These are phyloP conservation scores for Drosophila anomalipes DNA, from an alignment of 2,888 invertebrate species.

Conservation along the genomic window DNA sequence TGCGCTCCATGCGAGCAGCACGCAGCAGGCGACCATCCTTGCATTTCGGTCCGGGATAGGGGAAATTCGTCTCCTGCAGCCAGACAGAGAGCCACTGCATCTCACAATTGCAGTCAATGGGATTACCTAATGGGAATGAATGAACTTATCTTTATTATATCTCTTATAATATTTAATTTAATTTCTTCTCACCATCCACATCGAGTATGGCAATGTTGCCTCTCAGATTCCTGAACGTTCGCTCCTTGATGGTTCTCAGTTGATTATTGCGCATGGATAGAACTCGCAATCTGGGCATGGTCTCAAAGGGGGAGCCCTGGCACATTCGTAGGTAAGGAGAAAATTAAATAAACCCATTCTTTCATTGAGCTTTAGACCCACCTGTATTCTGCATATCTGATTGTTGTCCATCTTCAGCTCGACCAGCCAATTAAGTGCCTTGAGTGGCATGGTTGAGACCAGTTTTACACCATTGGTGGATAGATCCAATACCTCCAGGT, in stretches of 20 bases:
- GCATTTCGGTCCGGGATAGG: constrained; percentile 90
- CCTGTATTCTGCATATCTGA: constrained; percentile 91
- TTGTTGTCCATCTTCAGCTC: constrained; percentile 95
- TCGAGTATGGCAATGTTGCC: constrained; percentile 93
- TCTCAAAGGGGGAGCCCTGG: constrained; percentile 91
- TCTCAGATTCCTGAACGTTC: constrained; percentile 90
- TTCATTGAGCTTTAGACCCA: constrained; percentile 36
- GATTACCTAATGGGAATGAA: constrained; percentile 88
- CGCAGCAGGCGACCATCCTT: constrained; percentile 92
- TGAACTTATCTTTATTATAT: not conserved
- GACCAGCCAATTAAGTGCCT: constrained; percentile 93
- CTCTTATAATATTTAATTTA: not conserved
- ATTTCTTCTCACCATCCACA: constrained; percentile 89
- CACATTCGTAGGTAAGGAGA: not conserved
- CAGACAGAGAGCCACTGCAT: constrained; percentile 94
- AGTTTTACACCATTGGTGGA: constrained; percentile 91
- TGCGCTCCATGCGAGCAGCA: constrained; percentile 89
- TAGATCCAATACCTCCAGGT: constrained; percentile 93
- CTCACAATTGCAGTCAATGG: constrained; percentile 92
- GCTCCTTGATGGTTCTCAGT: constrained; percentile 90
- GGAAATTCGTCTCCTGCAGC: constrained; percentile 90
- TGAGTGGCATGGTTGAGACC: constrained; percentile 89
- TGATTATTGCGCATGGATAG: constrained; percentile 92
- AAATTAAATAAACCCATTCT: not conserved
- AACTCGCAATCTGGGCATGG: constrained; percentile 93